Percentiles rank a stretch among this genome's conserved stretches.
Conservation (phyloP, 2,113 vertebrate species). For the Lynx canadensis region DNA sequence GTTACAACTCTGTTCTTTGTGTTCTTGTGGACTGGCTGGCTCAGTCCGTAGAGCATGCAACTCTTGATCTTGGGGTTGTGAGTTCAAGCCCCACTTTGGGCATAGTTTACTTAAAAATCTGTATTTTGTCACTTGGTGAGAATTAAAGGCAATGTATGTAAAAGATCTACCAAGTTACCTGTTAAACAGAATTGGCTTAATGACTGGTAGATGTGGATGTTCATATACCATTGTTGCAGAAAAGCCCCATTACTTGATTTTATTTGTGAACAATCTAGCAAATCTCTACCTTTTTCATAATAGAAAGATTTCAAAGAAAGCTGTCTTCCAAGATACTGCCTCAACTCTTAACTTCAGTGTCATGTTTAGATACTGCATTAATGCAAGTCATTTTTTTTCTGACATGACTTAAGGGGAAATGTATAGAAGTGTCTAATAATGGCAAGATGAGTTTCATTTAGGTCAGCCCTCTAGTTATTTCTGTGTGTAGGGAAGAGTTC, state of each 20-base stretch:
- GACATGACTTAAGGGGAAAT: background rate
- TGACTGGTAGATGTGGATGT: background rate
- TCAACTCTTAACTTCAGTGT: background rate
- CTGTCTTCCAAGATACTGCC: background rate
- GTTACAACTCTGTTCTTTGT: background rate
- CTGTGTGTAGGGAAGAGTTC: background rate
- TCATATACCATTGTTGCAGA: background rate
- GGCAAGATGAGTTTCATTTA: background rate
- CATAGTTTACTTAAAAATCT: background rate
- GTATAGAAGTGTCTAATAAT: background rate
- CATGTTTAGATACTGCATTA: background rate
- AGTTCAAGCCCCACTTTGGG: background rate
- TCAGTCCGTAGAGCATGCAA: background rate
- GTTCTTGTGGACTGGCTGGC: background rate
- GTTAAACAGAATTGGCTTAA: background rate
- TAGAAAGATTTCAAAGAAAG: background rate
- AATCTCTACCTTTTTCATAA: background rate
- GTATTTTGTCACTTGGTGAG: background rate
- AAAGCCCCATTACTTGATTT: background rate
- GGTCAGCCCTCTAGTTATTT: background rate
- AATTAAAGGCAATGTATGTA: background rate
- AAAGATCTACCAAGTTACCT: background rate
- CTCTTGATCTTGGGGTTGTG: background rate
- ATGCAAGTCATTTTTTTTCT: background rate
- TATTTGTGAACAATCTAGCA: background rate